Evolutionary conservation across 2,888 invertebrate genomes (phyloP).

Genomic region (Dasysyrphus tricinctus): DNA sequence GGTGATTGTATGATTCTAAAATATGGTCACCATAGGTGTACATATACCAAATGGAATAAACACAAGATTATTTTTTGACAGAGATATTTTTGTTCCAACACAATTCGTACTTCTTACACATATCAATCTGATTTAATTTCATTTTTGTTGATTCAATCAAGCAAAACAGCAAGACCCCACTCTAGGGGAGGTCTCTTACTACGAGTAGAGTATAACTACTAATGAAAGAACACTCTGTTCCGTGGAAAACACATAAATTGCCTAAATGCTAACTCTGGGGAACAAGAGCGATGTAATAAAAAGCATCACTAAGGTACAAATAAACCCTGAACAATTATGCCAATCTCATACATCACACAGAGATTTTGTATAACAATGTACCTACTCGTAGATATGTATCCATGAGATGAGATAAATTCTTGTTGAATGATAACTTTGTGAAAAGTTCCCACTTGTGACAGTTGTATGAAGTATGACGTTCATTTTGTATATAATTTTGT

Average conservation of each 20-base stretch:
- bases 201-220: too few species aligned
- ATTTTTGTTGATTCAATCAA: slow-evolving; percentile 20
- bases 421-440: slow-evolving; percentile 25
- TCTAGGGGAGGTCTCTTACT: slow-evolving; percentile 6
- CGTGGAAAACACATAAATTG: neutral
- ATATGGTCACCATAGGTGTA: too few species aligned
- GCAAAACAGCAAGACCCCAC: neutral
- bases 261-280: neutral
- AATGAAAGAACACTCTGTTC: neutral
- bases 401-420: neutral
- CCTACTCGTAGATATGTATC: too few species aligned
- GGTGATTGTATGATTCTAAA: too few species aligned
- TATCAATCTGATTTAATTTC: slow-evolving; percentile 22
- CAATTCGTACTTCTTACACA: neutral
- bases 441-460: slow-evolving; percentile 18
- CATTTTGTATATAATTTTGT: neutral
- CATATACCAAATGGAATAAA: neutral
- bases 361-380: neutral
- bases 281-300: neutral
- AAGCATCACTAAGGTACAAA: neutral
- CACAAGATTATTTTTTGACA: neutral
- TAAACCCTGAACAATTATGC: slow-evolving; percentile 13
- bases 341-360: slow-evolving; percentile 14
- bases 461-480: slow-evolving; percentile 20
- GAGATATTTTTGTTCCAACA: neutral